Percentiles rank a stretch among this genome's conserved stretches.
Conservation (phyloP, 2,797 vertebrate species). For the Onychomys arenicola region DNA sequence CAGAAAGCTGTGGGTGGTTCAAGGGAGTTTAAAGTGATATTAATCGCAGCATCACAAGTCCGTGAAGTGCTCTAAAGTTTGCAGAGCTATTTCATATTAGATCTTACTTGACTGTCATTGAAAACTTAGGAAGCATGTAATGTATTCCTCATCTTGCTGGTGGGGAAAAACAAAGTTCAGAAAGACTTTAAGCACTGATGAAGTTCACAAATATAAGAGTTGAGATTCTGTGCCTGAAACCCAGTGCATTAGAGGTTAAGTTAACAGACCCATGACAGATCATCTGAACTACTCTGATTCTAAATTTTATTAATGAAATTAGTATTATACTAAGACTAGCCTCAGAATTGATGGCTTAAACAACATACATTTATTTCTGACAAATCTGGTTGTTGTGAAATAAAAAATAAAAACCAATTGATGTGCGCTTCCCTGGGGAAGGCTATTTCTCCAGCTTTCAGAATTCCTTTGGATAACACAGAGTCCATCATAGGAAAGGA, state of each 20-base stretch:
- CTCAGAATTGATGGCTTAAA: not conserved
- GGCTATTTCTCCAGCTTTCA: not conserved
- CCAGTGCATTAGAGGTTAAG: too few species aligned
- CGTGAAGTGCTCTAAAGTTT: not conserved
- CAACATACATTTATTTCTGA: not conserved
- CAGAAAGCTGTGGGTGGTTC: not conserved
- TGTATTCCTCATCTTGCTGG: not conserved
- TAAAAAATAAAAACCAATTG: not conserved
- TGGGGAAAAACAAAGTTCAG: not conserved
- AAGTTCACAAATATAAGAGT: not conserved
- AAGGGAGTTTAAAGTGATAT: not conserved
- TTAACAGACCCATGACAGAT: not conserved
- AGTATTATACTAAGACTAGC: not conserved
- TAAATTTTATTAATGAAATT: not conserved
- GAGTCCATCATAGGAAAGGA: not conserved
- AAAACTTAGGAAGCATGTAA: not conserved
- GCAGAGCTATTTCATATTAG: not conserved
- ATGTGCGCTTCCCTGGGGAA: not conserved
- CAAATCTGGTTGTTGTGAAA: not conserved
- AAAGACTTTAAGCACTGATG: not conserved
- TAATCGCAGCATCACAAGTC: not conserved
- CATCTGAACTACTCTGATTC: not conserved
- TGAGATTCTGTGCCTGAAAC: not conserved
- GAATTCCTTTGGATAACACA: not conserved
- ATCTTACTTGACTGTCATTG: not conserved